phyloP scores from a whole-genome alignment of 2,797 vertebrate genomes.

The Argya squamiceps region DNA sequence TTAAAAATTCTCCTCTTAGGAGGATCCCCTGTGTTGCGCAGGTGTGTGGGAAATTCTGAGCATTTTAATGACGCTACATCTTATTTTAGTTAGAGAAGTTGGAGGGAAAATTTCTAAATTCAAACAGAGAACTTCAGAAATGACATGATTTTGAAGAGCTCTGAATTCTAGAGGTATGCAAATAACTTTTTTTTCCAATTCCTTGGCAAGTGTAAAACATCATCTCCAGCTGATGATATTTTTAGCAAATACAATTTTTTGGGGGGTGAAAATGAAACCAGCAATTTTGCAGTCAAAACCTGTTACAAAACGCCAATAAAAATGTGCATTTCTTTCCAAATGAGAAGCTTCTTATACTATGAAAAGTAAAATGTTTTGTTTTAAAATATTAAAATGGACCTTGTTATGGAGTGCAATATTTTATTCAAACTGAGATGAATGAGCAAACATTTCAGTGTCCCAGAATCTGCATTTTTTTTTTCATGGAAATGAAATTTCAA shows the following conservation, averaged over 20 bases:
- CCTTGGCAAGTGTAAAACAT: background rate
- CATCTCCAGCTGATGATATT: background rate
- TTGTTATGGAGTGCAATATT: background rate
- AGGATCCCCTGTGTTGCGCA: background rate
- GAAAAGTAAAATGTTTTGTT: background rate
- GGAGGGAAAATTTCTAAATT: background rate
- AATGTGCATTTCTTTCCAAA: background rate
- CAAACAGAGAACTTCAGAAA: background rate
- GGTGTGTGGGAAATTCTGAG: background rate
- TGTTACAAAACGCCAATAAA: background rate
- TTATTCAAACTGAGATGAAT: background rate
- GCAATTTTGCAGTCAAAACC: slow-evolving; percentile 4
- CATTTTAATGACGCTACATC: background rate
- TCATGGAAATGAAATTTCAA: background rate
- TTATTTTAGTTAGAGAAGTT: background rate
- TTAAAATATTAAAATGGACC: background rate
- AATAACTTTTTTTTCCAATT: background rate
- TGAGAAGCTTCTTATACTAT: background rate
- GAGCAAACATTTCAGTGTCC: background rate
- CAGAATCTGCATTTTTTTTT: background rate
- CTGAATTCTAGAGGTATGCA: slow-evolving; percentile 16
- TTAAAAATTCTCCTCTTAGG: background rate
- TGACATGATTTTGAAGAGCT: background rate
- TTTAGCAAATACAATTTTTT: background rate
- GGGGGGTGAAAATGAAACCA: background rate